A percentile compares a stretch with the other conserved stretches of the same genome.
phyloP scores from a whole-genome alignment of 2,113 vertebrate genomes.

The Corydoras sp. region DNA sequence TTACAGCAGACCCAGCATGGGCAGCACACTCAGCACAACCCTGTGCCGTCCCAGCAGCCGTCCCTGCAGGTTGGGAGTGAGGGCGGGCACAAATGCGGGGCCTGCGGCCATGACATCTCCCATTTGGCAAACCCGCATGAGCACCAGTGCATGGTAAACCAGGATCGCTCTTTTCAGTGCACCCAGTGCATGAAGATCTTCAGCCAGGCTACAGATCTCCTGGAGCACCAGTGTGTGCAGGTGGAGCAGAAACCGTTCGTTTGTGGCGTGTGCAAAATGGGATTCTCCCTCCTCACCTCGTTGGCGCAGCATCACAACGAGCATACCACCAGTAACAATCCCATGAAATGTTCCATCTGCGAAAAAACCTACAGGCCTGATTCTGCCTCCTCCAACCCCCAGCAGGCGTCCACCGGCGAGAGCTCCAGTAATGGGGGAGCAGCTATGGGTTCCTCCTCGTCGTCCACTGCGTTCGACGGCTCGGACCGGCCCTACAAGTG shows the following conservation, averaged over 20 bases:
- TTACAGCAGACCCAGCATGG: slow-evolving; percentile 77
- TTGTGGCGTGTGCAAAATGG: slow-evolving; percentile 94
- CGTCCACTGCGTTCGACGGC: slow-evolving; percentile 56
- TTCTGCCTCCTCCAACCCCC: slow-evolving; percentile 64
- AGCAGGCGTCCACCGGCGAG: slow-evolving; percentile 66
- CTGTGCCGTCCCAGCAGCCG: slow-evolving; percentile 64
- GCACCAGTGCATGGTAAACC: slow-evolving; percentile 88
- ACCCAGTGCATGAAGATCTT: slow-evolving; percentile 97
- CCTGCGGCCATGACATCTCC: slow-evolving; percentile 85
- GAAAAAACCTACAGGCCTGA: slow-evolving; percentile 88
- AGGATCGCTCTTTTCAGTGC: slow-evolving; percentile 93
- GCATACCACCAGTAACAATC: slow-evolving; percentile 73
- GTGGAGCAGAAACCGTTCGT: slow-evolving; percentile 96
- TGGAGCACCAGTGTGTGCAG: slow-evolving; percentile 94
- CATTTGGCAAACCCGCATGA: slow-evolving; percentile 89
- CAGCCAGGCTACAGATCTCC: slow-evolving; percentile 90
- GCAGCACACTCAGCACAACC: slow-evolving; percentile 65
- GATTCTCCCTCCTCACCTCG: slow-evolving; percentile 90
- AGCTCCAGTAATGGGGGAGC: slow-evolving; percentile 57
- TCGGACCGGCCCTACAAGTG: slow-evolving; percentile 87
- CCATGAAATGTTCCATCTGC: slow-evolving; percentile 93
- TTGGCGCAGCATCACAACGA: slow-evolving; percentile 90
- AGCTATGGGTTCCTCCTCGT: slow-evolving; percentile 60
- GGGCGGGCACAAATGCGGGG: slow-evolving; percentile 80
- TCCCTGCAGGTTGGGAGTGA: slow-evolving; percentile 72